These are phyloP conservation scores for Premnoplex brunnescens DNA, from an alignment of 2,797 vertebrate species.

Conservation along the genomic window DNA sequence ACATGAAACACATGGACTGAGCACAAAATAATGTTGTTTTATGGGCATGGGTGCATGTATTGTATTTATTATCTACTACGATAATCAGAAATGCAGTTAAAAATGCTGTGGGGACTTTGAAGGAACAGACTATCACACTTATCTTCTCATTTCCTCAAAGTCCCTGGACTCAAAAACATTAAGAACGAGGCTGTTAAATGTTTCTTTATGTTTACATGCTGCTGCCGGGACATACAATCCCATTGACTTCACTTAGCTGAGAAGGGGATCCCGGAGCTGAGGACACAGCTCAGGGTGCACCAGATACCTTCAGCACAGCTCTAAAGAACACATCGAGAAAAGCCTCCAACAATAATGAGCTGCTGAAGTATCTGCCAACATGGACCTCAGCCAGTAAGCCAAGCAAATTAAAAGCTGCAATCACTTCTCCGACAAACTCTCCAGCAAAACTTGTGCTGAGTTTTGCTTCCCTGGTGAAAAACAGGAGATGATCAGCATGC, in stretches of 20 bases:
- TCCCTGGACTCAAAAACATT: not conserved
- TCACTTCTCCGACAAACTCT: not conserved
- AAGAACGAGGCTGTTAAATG: not conserved
- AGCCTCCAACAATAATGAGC: not conserved
- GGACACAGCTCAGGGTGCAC: not conserved
- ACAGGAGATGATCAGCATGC: not conserved
- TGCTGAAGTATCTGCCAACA: not conserved
- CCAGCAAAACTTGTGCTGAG: not conserved
- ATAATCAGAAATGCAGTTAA: not conserved
- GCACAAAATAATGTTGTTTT: conserved; percentile 34
- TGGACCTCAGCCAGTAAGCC: conserved; percentile 1
- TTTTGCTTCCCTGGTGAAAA: not conserved
- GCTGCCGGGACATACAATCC: not conserved
- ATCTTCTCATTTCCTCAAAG: not conserved
- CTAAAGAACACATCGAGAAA: not conserved
- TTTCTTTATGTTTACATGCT: not conserved
- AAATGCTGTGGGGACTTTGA: not conserved
- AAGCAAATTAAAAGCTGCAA: conserved; percentile 50
- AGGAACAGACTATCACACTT: not conserved
- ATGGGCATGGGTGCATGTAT: not conserved
- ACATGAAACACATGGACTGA: conserved; percentile 51
- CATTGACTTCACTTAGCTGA: not conserved
- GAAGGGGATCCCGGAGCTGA: not conserved
- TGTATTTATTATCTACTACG: conserved; percentile 5
- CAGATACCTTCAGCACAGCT: not conserved